These are phyloP conservation scores for Blomia tropicalis DNA, from an alignment of 2,888 invertebrate species.

Conservation along the genomic window DNA sequence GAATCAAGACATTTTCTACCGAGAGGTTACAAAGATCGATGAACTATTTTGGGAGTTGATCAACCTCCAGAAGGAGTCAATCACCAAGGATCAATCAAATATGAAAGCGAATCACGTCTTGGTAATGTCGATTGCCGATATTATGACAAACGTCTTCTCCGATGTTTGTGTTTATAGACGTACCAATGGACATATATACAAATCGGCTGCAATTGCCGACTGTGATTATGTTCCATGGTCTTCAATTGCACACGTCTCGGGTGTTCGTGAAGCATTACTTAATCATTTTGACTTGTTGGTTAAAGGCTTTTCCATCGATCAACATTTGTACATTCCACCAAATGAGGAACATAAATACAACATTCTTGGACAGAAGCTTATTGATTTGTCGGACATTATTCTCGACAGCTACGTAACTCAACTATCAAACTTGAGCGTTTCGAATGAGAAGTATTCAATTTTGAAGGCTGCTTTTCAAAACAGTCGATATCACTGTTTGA, in stretches of 20 bases:
- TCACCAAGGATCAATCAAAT: not conserved
- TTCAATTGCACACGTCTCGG: constrained; percentile 45
- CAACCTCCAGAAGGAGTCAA: constrained; percentile 42
- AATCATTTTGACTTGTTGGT: constrained; percentile 33
- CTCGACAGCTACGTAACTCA: constrained; percentile 55
- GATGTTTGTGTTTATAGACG: constrained; percentile 44
- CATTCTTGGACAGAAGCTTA: constrained; percentile 49
- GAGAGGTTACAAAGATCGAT: constrained; percentile 46
- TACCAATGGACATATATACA: constrained; percentile 31
- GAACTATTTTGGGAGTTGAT: constrained; percentile 48
- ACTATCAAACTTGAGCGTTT: constrained; percentile 40
- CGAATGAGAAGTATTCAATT: constrained; percentile 8
- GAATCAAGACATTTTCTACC: constrained; percentile 56
- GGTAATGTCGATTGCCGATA: constrained; percentile 19
- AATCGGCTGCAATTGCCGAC: constrained; percentile 24
- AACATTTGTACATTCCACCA: constrained; percentile 34
- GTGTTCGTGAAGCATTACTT: constrained; percentile 34
- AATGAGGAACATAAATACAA: constrained; percentile 41
- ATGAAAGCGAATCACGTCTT: not conserved
- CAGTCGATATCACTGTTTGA: constrained; percentile 33
- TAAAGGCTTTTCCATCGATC: constrained; percentile 11
- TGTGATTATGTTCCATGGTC: constrained; percentile 60
- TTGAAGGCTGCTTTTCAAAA: constrained; percentile 32
- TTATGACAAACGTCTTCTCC: constrained; percentile 42
- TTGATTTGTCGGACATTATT: constrained; percentile 52